Percentiles rank a stretch among this genome's conserved stretches.
Conservation (phyloP, 1,140 invertebrate genomes). For the Spodoptera litura region DNA sequence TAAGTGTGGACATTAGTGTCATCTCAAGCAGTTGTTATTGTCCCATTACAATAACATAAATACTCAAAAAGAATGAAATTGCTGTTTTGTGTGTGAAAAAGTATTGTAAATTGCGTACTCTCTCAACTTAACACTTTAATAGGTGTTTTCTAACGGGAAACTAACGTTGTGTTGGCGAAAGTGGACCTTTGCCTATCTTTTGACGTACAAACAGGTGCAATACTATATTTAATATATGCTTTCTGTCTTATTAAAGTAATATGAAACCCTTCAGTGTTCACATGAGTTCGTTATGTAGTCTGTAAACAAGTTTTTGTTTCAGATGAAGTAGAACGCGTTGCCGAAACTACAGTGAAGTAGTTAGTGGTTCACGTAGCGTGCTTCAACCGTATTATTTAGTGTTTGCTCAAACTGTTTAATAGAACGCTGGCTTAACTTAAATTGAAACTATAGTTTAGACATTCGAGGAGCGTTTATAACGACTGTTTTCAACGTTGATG, state of each 20-base stretch:
- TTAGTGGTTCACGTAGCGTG: constrained; percentile 64
- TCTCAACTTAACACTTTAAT: no score
- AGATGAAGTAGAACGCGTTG: constrained; percentile 46
- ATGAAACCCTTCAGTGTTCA: constrained; percentile 8
- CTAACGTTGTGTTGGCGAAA: no score
- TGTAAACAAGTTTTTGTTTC: constrained; percentile 37
- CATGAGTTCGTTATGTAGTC: not conserved
- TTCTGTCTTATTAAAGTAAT: not conserved
- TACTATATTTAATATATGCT: no score
- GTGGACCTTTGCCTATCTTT: no score
- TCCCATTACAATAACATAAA: not conserved
- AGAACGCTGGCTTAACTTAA: constrained; percentile 67
- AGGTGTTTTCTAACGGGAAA: no score
- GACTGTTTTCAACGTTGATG: constrained; percentile 37
- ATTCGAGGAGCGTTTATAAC: constrained; percentile 37
- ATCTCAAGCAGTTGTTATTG: not conserved
- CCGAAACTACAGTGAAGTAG: constrained; percentile 60
- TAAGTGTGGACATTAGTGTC: constrained; percentile 2
- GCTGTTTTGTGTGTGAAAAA: no score
- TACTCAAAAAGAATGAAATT: not conserved
- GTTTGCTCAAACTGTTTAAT: constrained; percentile 67
- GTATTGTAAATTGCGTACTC: no score
- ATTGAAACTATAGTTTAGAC: constrained; percentile 66
- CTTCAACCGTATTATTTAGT: constrained; percentile 67
- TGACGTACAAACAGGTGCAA: no score